Evolutionary conservation across 2,888 invertebrate genomes (phyloP).

Genomic region (Drosophila monieri): DNA sequence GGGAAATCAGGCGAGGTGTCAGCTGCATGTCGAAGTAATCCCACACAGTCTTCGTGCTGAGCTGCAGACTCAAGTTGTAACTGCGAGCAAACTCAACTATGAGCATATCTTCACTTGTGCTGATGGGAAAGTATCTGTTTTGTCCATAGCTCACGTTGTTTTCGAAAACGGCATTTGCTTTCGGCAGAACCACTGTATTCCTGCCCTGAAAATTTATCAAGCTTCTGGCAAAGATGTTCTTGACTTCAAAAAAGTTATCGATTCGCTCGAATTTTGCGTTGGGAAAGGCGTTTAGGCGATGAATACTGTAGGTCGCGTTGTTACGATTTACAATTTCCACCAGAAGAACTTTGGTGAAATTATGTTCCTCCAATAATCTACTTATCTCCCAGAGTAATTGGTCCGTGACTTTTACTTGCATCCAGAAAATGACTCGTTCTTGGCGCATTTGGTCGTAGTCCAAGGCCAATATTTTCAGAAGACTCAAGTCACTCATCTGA

Average conservation of each 20-base stretch:
- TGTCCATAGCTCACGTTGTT: neutral
- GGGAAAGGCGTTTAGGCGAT: constrained; percentile 31
- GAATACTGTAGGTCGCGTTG: neutral
- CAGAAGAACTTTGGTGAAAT: constrained; percentile 18
- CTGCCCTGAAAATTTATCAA: neutral
- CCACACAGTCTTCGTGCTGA: neutral
- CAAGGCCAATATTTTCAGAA: constrained; percentile 15
- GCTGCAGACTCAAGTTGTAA: neutral
- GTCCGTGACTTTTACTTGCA: neutral
- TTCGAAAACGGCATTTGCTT: neutral
- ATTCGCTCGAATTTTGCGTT: constrained; percentile 3
- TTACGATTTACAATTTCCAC: neutral
- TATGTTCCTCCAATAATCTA: neutral
- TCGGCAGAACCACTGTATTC: neutral
- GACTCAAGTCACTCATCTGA: neutral
- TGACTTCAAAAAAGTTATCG: neutral
- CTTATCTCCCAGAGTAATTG: neutral
- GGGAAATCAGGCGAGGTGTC: neutral
- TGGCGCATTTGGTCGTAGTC: constrained; percentile 23
- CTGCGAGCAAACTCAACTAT: neutral
- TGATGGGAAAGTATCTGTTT: constrained; percentile 1
- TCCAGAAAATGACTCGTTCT: constrained; percentile 29
- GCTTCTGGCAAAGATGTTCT: neutral
- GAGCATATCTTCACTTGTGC: neutral
- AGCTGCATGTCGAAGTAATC: neutral